Percentiles rank a stretch among this genome's conserved stretches.
phyloP scores from a whole-genome alignment of 2,797 vertebrate genomes.

The Xiphophorus birchmanni region DNA sequence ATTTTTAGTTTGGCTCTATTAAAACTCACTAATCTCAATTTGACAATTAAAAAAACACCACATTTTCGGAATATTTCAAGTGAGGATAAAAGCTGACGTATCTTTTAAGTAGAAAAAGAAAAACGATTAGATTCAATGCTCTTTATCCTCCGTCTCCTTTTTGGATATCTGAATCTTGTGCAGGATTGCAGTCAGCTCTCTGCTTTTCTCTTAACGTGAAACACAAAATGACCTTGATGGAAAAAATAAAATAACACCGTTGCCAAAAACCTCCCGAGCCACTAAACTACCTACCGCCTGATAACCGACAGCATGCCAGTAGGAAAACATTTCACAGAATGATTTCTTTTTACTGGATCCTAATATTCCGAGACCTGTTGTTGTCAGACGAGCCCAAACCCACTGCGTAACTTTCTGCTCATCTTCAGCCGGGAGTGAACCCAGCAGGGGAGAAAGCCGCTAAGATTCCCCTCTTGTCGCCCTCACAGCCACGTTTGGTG shows the following conservation, averaged over 20 bases:
- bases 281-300: constrained; percentile 4
- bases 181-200: constrained; percentile 36
- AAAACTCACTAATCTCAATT: constrained; percentile 18
- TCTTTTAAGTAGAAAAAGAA: constrained; percentile 23
- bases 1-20: constrained; percentile 46
- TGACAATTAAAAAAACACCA: constrained; percentile 8
- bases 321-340: constrained; percentile 25
- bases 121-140: background rate
- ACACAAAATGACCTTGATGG: constrained; percentile 81
- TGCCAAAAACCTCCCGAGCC: constrained; percentile 34
- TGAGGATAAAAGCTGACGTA: constrained; percentile 19
- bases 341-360: constrained; percentile 39
- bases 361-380: constrained; percentile 75
- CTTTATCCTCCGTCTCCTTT: constrained; percentile 20
- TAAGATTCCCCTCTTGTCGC: constrained; percentile 52
- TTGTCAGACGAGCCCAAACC: constrained; percentile 72
- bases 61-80: constrained; percentile 15
- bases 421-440: constrained; percentile 64
- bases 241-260: constrained; percentile 55
- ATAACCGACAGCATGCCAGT: constrained; percentile 11
- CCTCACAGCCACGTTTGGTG: constrained; percentile 76
- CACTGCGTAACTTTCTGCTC: constrained; percentile 79
- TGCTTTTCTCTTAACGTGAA: constrained; percentile 48
- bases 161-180: constrained; percentile 29
- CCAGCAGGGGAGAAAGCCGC: constrained; percentile 62